phyloP scores from a whole-genome alignment of 2,888 invertebrate genomes.

The Agrochola circellaris region DNA sequence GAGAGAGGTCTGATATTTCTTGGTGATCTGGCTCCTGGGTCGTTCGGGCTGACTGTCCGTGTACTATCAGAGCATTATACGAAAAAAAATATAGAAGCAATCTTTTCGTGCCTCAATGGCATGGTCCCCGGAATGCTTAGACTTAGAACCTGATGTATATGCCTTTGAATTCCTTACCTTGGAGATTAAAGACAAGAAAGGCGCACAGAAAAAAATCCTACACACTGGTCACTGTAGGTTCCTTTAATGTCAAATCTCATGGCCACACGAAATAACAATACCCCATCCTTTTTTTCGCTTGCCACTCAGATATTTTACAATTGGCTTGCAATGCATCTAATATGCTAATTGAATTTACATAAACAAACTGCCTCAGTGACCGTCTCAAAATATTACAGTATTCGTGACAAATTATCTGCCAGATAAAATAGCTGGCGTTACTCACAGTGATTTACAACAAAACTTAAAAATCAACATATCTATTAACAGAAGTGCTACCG shows the following conservation, averaged over 20 bases:
- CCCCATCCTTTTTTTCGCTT: not conserved
- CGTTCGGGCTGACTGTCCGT: too few relatives aligned
- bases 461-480: not conserved
- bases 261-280: too few relatives aligned
- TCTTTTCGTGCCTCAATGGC: too few relatives aligned
- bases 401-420: not conserved
- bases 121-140: too few relatives aligned
- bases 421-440: not conserved
- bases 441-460: not conserved
- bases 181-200: not conserved
- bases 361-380: not conserved
- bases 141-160: too few relatives aligned
- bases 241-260: too few relatives aligned
- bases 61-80: too few relatives aligned
- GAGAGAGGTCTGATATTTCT: too few relatives aligned
- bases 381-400: not conserved
- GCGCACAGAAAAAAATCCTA: not conserved
- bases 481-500: conserved; percentile 95
- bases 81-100: too few relatives aligned
- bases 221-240: not conserved
- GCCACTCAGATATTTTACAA: not conserved
- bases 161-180: not conserved
- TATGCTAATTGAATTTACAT: not conserved
- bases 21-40: too few relatives aligned
- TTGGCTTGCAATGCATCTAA: too few relatives aligned